A percentile compares a stretch with the other conserved stretches of the same genome.
phyloP scores from a whole-genome alignment of 2,113 vertebrate species.

The Hippocampus mohnikei region DNA sequence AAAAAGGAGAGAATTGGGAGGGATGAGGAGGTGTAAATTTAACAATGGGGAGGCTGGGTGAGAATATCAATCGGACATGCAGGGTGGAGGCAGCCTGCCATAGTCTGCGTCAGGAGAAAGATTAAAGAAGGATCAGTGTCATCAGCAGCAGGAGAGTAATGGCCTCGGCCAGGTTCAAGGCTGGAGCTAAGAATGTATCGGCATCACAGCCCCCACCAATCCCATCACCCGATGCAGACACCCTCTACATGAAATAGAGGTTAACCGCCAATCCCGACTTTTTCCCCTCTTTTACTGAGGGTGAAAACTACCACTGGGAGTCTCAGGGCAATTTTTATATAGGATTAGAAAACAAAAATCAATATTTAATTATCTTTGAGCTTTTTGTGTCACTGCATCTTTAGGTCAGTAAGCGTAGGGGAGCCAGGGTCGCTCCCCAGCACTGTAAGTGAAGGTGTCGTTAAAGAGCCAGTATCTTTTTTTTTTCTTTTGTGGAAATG shows the following conservation, averaged over 20 bases:
- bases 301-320: constrained; percentile 97
- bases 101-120: constrained; percentile 67
- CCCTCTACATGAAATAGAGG: constrained; percentile 78
- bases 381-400: constrained; percentile 99
- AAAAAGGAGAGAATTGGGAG: constrained; percentile 17
- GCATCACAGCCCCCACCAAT: constrained; percentile 53
- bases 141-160: constrained; percentile 75
- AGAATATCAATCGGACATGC: constrained; percentile 72
- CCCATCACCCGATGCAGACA: constrained; percentile 46
- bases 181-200: constrained; percentile 72
- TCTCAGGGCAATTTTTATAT: constrained; percentile 99
- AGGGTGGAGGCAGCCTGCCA: constrained; percentile 61
- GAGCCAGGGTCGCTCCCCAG: constrained; percentile 62
- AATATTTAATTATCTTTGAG: constrained; percentile 99
- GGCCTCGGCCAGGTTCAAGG: constrained; percentile 74
- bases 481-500: too few species aligned
- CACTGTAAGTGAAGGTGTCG: constrained; percentile 81
- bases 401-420: constrained; percentile 87
- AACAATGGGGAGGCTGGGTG: constrained; percentile 53
- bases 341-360: constrained; percentile 99
- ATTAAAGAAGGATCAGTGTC: constrained; percentile 76
- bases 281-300: constrained; percentile 77
- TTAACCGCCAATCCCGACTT: constrained; percentile 82
- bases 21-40: constrained; percentile 56
- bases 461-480: constrained; percentile 78